Evolutionary conservation across 2,888 invertebrate species (phyloP).

Genomic region (Drosophila lacicola): DNA sequence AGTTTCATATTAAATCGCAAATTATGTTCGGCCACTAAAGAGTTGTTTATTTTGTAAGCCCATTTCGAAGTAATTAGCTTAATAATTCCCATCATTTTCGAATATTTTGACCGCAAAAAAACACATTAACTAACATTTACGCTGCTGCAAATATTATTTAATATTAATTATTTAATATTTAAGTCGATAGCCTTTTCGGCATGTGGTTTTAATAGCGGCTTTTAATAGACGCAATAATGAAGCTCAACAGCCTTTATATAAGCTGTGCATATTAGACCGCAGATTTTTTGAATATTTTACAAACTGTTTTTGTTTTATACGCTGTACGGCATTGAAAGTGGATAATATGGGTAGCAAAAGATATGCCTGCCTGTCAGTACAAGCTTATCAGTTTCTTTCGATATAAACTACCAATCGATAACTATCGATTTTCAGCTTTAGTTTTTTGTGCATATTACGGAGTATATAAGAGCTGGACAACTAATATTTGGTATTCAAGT

Average conservation of each 20-base stretch:
- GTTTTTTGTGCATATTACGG: too few species aligned
- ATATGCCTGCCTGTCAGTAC: not conserved
- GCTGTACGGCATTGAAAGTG: too few species aligned
- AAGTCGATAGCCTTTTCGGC: conserved; percentile 15
- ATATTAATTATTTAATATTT: conserved; percentile 32
- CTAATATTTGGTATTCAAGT: too few species aligned
- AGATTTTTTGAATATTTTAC: not conserved
- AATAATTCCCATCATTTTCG: conserved; percentile 23
- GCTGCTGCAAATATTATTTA: conserved; percentile 21
- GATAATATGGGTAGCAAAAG: not conserved
- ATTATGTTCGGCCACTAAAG: conserved; percentile 9
- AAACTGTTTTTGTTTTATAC: too few species aligned
- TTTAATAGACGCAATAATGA: not conserved
- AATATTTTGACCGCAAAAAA: conserved; percentile 10
- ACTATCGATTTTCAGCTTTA: not conserved
- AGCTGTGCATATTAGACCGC: not conserved
- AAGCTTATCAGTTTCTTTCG: not conserved
- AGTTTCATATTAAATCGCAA: not conserved
- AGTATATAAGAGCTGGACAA: too few species aligned
- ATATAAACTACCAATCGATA: not conserved
- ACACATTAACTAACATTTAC: conserved; percentile 10
- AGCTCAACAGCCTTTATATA: not conserved
- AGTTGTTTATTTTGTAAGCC: conserved; percentile 16
- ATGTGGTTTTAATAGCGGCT: not conserved
- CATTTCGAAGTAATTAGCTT: conserved; percentile 37